Conservation (phyloP, 2,113 vertebrate species). For the Paedocypris sp. region DNA sequence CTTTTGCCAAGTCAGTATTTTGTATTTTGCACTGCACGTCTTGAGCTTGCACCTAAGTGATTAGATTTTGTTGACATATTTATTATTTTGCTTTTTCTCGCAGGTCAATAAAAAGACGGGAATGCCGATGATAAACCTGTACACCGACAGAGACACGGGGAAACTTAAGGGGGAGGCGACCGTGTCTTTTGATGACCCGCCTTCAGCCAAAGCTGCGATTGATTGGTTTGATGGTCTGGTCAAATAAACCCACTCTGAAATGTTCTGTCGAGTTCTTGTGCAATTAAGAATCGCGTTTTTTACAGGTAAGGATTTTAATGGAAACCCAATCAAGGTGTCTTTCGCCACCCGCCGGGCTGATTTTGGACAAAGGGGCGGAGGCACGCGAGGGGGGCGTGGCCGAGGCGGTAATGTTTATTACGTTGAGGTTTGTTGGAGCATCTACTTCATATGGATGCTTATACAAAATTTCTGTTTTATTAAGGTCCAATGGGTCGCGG, state of each 20-base stretch:
- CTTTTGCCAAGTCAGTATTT: too few relatives aligned
- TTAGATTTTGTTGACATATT: neutral
- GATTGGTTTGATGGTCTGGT: constrained; percentile 81
- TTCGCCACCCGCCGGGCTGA: constrained; percentile 80
- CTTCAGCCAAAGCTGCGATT: constrained; percentile 82
- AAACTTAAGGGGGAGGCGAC: constrained; percentile 87
- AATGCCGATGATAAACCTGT: constrained; percentile 88
- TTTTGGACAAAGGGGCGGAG: constrained; percentile 68
- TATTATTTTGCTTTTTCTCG: neutral
- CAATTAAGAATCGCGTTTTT: too few relatives aligned
- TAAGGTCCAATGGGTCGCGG: constrained; percentile 71
- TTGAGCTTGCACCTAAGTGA: too few relatives aligned
- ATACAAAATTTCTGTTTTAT: neutral
- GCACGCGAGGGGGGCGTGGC: constrained; percentile 66
- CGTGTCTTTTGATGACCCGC: constrained; percentile 82
- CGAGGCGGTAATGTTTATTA: constrained; percentile 58
- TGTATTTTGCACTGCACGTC: too few relatives aligned
- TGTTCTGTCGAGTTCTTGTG: too few relatives aligned
- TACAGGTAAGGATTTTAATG: constrained; percentile 80
- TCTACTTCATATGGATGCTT: neutral
- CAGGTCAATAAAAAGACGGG: constrained; percentile 85
- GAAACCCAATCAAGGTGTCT: constrained; percentile 79
- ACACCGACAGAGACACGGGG: constrained; percentile 79
- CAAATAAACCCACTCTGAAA: too few relatives aligned
- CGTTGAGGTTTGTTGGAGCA: neutral